Base-by-base conservation (phyloP, 2,797 vertebrate species). In the Streptopelia turtur region DNA sequence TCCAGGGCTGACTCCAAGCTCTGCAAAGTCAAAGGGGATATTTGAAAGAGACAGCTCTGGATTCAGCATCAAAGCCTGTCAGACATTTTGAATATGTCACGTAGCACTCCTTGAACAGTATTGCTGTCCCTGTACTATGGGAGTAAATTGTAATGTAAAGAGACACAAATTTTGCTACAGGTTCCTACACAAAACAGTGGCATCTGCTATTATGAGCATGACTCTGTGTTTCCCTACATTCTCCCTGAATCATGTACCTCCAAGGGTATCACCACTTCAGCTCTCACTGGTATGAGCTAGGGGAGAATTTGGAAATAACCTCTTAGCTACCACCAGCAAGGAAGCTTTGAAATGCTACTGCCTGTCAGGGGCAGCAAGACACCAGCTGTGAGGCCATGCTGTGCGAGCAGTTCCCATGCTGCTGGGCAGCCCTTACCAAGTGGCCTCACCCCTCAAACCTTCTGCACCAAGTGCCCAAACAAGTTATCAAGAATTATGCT, bases 1-100 rank as follows among this genome's bases (percentile, higher is more conserved):
- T 94, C 78, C 78, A 89, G 66, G 49, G 75, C 81, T 0, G 0
- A 68, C 47, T 60, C 56, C 33, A 53, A 87, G 28, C 75, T 70
- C 74, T 82, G 72, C 81, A 78, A 94, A 94, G 59, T 83, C 90
- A 93, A 80, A 92, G 61, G 45, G 20, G 11, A 22, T 56, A 11
- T 61, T 91, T 81, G 81, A 96, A 91, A 93, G 47, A 65, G 12
- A 71, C 8, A 22, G 10, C 52, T 89, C 64, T 31, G 70, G 33
- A 71, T 66, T 56, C 37, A 63, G 49, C 33, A 77, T 35, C 43
- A 81, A 83, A 84, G 39, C 21, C 49, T 74, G 66, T 22, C 68
- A 89, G 37, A 24, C 23, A 31, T 60, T 82, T 94, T 56, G 89
- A 53, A 43, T 35, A 50, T 13, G 27, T 25, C 33, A 86, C 41